phyloP scores from a whole-genome alignment of 2,888 invertebrate genomes.

The Plagodis pulveraria region DNA sequence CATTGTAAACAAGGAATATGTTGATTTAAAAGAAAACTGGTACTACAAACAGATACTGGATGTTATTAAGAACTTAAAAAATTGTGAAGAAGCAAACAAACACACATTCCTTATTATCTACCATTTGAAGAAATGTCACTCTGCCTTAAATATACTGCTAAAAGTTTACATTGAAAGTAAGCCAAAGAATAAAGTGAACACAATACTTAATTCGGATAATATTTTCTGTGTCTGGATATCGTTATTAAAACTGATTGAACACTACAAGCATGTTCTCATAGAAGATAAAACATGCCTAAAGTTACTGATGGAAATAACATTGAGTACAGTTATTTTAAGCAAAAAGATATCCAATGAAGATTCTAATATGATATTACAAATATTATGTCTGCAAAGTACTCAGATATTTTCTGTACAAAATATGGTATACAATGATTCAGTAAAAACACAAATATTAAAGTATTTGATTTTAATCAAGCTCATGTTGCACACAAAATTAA shows the following conservation, averaged over 20 bases:
- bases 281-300: conserved; percentile 41
- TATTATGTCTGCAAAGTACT: conserved; percentile 56
- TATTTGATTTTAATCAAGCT: conserved; percentile 54
- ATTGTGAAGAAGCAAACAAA: conserved; percentile 50
- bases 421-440: conserved; percentile 42
- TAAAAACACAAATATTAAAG: conserved; percentile 53
- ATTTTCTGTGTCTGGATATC: conserved; percentile 47
- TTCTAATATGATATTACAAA: conserved; percentile 47
- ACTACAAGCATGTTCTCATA: conserved; percentile 48
- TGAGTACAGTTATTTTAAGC: conserved; percentile 49
- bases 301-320: conserved; percentile 53
- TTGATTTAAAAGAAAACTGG: conserved; percentile 55
- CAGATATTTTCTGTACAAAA: conserved; percentile 47
- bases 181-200: conserved; percentile 22
- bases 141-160: conserved; percentile 58
- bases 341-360: conserved; percentile 47
- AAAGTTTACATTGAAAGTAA: conserved; percentile 45
- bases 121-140: conserved; percentile 58
- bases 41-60: conserved; percentile 56
- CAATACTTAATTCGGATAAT: conserved; percentile 42
- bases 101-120: conserved; percentile 58
- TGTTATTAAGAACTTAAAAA: conserved; percentile 55
- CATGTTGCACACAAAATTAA: conserved; percentile 46
- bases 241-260: conserved; percentile 50
- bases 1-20: conserved; percentile 39